Conservation (phyloP, 2,113 vertebrate genomes). For the Urocynchramus pylzowi region DNA sequence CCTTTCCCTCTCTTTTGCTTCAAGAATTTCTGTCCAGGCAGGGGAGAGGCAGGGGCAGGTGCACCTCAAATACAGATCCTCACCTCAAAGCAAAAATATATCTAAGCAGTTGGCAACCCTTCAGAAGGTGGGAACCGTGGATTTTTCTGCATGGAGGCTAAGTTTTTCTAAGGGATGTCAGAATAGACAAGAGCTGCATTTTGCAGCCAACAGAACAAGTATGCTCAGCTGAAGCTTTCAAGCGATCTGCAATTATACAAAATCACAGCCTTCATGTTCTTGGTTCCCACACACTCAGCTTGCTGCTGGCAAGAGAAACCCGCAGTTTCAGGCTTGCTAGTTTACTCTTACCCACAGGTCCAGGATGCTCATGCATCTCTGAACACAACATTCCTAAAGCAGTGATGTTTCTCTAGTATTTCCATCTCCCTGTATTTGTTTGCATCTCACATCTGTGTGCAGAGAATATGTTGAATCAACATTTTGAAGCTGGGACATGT, state of each 20-base stretch:
- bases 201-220: neutral
- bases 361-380: neutral
- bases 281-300: neutral
- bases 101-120: neutral
- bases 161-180: neutral
- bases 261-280: neutral
- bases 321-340: neutral
- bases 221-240: neutral
- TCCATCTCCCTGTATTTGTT: neutral
- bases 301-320: neutral
- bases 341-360: neutral
- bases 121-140: neutral
- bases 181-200: neutral
- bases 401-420: neutral
- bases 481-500: neutral
- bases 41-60: neutral
- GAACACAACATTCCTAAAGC: neutral
- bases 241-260: neutral
- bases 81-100: neutral
- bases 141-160: neutral
- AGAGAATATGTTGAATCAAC: neutral
- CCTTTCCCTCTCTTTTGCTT: neutral
- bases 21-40: neutral
- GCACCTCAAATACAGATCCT: neutral
- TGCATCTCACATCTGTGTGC: neutral